Base-by-base conservation (phyloP, 1,140 invertebrate species). In the Lucilia sericata region DNA sequence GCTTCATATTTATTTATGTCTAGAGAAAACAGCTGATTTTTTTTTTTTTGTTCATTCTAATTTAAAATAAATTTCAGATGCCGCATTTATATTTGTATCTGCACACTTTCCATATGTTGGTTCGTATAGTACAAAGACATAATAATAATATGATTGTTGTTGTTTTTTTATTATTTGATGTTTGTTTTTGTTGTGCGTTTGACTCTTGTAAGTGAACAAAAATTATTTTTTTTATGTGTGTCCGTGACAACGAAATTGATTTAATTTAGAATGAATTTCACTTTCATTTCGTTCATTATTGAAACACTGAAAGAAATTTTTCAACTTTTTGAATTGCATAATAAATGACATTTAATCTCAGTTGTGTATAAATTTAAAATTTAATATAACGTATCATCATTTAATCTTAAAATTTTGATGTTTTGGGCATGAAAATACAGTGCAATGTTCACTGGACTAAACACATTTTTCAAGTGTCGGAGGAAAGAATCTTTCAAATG, bases 171-270 rank as follows among this genome's bases (percentile, higher is more conserved):
- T 34, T 47, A n/a, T 17, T 19, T 42, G 34, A 42, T 42, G n/a
- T 42, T 76, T 76, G 75, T 78, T 78, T 30, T 17, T 60, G 14
- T 60, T 60, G 55, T 60, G 14, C 55, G 14, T 60, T 14, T 7
- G n/a, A 60, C 10, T 60, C 8, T 60, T n/a, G 14, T 60, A n/a
- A 60, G 14, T 17, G 14, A 60, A 47, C 42, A 42, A 42, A 78
- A 78, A 78, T 47, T 42, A 47, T 47, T 78, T 78, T 76, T 30
- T 42, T 10, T 42, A 10, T 42, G 17, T 78, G 75, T 78, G 75
- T 36, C 75, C 75, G 42, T 78, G 75, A 78, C 75, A 78, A 78
- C 75, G 34, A 78, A 78, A 78, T 78, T 47, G 75, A 78, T 47
- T 78, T 42, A 78, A 78, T 78, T 78, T 47, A 36, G 75, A n/a